Percentiles rank a stretch among this genome's conserved stretches.
phyloP scores from a whole-genome alignment of 1,140 invertebrate species.

The Leptonema lineaticorne region DNA sequence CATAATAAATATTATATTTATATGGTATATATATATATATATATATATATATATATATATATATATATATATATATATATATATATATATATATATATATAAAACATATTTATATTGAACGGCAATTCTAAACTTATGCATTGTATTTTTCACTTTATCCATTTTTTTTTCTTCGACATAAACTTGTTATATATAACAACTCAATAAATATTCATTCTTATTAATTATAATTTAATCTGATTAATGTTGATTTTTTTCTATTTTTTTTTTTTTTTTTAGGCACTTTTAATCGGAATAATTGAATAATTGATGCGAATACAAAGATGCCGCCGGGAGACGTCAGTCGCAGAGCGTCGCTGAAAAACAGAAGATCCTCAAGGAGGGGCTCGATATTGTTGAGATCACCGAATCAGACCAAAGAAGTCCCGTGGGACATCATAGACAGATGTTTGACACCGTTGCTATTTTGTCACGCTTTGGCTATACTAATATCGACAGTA shows the following conservation, averaged over 20 bases:
- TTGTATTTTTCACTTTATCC: no score
- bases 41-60: no score
- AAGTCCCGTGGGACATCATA: conserved; percentile 75
- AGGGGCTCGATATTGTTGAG: conserved; percentile 51
- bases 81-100: no score
- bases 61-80: no score
- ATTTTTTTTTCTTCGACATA: background rate
- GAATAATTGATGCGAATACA: conserved; percentile 2
- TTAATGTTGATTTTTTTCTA: background rate
- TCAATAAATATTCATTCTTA: background rate
- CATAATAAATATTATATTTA: no score
- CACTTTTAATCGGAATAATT: background rate
- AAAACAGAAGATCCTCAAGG: conserved; percentile 51
- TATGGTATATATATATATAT: no score
- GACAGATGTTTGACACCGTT: conserved; percentile 75
- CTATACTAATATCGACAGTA: conserved; percentile 69
- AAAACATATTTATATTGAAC: no score
- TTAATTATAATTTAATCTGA: background rate
- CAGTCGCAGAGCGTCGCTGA: conserved; percentile 54
- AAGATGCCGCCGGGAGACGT: conserved; percentile 54
- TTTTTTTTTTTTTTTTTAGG: conserved; percentile 10
- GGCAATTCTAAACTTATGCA: no score
- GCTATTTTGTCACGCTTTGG: conserved; percentile 73
- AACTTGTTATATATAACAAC: background rate
- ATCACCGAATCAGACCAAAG: conserved; percentile 48